phyloP scores from a whole-genome alignment of 2,797 vertebrate species.

The Dipus sagitta region DNA sequence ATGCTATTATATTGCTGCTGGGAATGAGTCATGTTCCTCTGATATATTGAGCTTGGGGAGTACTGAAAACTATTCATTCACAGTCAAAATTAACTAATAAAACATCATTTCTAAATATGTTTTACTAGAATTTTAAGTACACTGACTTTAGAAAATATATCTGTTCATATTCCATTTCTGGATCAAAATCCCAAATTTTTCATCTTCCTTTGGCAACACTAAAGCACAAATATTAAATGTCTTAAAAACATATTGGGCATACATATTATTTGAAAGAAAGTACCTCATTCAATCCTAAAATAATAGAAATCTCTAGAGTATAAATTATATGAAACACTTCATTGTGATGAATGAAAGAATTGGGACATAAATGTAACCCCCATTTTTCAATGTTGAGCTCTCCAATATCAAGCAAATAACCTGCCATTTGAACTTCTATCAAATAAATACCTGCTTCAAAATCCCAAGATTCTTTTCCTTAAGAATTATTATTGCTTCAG shows the following conservation, averaged over 20 bases:
- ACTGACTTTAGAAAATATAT: background rate
- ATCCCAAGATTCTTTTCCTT: slow-evolving; percentile 3
- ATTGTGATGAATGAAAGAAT: background rate
- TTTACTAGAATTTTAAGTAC: background rate
- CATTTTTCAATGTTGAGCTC: background rate
- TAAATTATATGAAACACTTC: background rate
- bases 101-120: background rate
- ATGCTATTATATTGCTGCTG: background rate
- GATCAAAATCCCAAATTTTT: background rate
- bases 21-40: background rate
- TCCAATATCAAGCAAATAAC: background rate
- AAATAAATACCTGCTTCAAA: background rate
- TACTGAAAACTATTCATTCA: background rate
- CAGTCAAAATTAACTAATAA: background rate
- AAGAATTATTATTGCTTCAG: background rate
- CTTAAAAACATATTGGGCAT: background rate
- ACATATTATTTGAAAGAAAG: background rate
- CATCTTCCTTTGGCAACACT: background rate
- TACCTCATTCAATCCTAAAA: background rate
- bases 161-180: background rate
- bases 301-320: background rate
- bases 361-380: background rate
- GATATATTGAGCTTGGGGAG: background rate
- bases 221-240: background rate
- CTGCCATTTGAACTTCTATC: background rate